A percentile compares a stretch with the other conserved stretches of the same genome.
These are phyloP conservation scores for Drosophila setifemur DNA, from an alignment of 1,140 invertebrate genomes.

Conservation along the genomic window DNA sequence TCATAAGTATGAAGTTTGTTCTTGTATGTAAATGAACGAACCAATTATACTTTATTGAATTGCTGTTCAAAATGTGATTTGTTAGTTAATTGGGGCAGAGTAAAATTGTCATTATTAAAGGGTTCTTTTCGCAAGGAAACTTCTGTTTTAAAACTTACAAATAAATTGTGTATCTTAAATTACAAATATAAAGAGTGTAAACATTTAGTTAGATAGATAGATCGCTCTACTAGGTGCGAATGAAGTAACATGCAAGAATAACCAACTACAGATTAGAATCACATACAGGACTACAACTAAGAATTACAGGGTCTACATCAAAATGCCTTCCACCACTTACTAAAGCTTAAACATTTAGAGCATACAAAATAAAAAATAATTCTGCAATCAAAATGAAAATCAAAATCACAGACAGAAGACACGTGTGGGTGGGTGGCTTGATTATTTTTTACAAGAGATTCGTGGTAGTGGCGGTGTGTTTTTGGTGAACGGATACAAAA, in stretches of 20 bases:
- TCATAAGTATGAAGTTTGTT: too few species aligned
- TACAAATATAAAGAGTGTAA: not conserved
- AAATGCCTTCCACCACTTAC: conserved; percentile 22
- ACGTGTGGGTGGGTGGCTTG: conserved; percentile 36
- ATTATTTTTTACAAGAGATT: conserved; percentile 38
- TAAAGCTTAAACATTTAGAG: conserved; percentile 1
- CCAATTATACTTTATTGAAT: too few species aligned
- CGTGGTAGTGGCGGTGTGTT: conserved; percentile 35
- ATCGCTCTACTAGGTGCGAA: not conserved
- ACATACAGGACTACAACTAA: conserved; percentile 1
- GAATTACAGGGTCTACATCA: not conserved
- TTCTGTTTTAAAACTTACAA: too few species aligned
- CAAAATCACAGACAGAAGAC: conserved; percentile 12
- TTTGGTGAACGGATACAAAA: conserved; percentile 41
- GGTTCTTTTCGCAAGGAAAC: too few species aligned
- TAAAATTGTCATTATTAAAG: too few species aligned
- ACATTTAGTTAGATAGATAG: not conserved
- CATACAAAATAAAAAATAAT: not conserved
- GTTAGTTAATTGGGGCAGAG: too few species aligned
- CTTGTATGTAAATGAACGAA: too few species aligned
- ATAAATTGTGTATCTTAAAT: too few species aligned
- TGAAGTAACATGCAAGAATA: conserved; percentile 36
- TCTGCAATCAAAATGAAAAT: conserved; percentile 34
- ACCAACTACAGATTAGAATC: conserved; percentile 7
- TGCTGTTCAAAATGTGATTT: too few species aligned